A percentile compares a stretch with the other conserved stretches of the same genome.
Conservation (phyloP, 2,797 vertebrate genomes). For the Thamnophis elegans region DNA sequence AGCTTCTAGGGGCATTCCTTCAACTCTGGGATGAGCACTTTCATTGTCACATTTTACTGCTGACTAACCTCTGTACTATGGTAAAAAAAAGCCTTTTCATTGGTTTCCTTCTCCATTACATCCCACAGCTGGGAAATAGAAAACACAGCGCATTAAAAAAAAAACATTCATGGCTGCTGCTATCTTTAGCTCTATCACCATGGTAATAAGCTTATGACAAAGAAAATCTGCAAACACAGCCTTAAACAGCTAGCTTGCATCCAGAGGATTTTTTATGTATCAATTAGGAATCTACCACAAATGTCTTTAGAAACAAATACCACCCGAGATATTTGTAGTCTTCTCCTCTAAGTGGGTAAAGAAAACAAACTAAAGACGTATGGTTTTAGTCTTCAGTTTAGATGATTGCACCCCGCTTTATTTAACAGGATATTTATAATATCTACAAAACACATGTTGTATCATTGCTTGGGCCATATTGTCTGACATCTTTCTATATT, state of each 20-base stretch:
- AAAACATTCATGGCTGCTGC: constrained; percentile 21
- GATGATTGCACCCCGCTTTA: neutral
- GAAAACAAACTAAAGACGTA: neutral
- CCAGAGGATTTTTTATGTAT: neutral
- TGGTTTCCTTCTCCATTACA: constrained; percentile 11
- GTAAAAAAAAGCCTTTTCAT: neutral
- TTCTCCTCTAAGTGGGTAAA: neutral
- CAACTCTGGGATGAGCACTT: neutral
- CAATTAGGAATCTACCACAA: neutral
- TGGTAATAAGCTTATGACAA: constrained; percentile 32
- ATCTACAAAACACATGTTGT: neutral
- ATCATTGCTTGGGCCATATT: neutral
- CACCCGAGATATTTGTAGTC: neutral
- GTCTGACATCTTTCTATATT: neutral
- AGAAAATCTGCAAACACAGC: constrained; percentile 28
- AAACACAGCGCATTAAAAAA: constrained; percentile 8
- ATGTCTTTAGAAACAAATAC: neutral
- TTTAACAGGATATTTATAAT: neutral
- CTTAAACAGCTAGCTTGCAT: constrained; percentile 7
- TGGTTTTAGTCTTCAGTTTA: neutral
- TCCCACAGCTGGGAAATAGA: constrained; percentile 1
- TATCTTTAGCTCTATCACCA: constrained; percentile 37
- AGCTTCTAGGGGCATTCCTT: neutral
- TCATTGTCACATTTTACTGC: neutral
- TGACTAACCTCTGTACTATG: neutral